Percentiles rank a stretch among this genome's conserved stretches.
Conservation (phyloP, 2,797 vertebrate species). For the Antennarius maculatus region DNA sequence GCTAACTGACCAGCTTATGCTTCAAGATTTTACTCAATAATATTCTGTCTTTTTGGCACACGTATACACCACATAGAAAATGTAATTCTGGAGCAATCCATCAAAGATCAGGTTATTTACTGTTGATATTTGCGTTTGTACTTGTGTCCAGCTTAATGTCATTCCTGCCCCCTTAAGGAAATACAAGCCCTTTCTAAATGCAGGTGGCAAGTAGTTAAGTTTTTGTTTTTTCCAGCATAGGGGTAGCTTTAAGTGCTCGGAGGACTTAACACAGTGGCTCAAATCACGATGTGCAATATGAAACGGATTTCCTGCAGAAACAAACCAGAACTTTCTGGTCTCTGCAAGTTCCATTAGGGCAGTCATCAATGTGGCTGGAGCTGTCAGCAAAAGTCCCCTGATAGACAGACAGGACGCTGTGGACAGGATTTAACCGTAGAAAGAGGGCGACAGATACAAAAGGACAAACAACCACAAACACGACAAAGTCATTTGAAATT, state of each 20-base stretch:
- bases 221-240: background rate
- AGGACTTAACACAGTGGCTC: background rate
- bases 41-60: background rate
- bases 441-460: too few relatives aligned
- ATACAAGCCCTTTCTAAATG: conserved; percentile 6
- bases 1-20: conserved; percentile 16
- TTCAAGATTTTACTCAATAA: conserved; percentile 1
- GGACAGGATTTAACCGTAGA: too few relatives aligned
- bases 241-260: background rate
- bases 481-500: too few relatives aligned
- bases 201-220: background rate
- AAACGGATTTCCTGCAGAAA: too few relatives aligned
- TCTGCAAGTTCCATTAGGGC: too few relatives aligned
- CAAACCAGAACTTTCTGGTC: too few relatives aligned
- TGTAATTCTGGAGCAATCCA: background rate
- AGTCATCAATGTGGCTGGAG: too few relatives aligned
- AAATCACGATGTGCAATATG: too few relatives aligned
- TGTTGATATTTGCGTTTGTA: background rate
- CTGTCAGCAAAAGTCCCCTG: background rate
- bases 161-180: conserved; percentile 5
- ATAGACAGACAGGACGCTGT: background rate
- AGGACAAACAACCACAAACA: background rate
- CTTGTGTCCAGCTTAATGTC: background rate
- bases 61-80: background rate
- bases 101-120: too few relatives aligned